phyloP scores from a whole-genome alignment of 30 jellyfish, hydroid and myxozoan genomes.

The Morbakka virulenta region DNA sequence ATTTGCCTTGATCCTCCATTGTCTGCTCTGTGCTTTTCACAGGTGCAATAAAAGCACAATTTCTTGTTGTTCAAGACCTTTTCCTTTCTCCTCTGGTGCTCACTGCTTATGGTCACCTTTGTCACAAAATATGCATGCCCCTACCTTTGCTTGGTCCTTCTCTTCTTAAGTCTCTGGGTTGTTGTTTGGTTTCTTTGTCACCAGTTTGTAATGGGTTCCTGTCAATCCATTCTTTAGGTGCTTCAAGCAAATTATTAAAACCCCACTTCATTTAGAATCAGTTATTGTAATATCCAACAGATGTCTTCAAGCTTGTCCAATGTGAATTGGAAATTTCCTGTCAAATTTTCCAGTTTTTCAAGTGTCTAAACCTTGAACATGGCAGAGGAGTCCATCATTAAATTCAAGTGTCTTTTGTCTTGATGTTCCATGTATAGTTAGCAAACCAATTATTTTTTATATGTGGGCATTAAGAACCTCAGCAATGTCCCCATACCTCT shows the following conservation, averaged over 20 bases:
- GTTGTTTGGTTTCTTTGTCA: constrained; percentile 13
- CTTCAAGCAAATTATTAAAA: constrained; percentile 46
- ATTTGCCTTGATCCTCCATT: background rate
- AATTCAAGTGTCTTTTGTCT: constrained; percentile 44
- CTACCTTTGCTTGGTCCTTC: constrained; percentile 12
- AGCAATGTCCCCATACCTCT: constrained; percentile 43
- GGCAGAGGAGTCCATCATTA: constrained; percentile 38
- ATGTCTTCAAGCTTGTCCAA: constrained; percentile 50
- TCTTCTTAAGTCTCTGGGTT: background rate
- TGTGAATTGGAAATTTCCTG: constrained; percentile 50
- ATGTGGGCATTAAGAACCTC: constrained; percentile 59
- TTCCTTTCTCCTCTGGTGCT: constrained; percentile 3
- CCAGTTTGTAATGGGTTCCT: constrained; percentile 39
- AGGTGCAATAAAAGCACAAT: constrained; percentile 1
- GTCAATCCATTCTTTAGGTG: constrained; percentile 39
- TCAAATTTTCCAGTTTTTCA: constrained; percentile 31
- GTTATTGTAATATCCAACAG: constrained; percentile 38
- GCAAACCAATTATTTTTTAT: constrained; percentile 46
- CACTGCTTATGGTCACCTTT: constrained; percentile 12
- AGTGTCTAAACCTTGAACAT: constrained; percentile 65
- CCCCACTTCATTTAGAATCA: constrained; percentile 45
- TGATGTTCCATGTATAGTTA: constrained; percentile 28
- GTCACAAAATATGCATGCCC: background rate
- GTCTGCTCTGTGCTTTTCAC: constrained; percentile 11
- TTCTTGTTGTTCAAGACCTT: constrained; percentile 1